Percentiles rank a stretch among this genome's conserved stretches.
phyloP scores from a whole-genome alignment of 2,797 vertebrate genomes.

The Pangasius djambal region DNA sequence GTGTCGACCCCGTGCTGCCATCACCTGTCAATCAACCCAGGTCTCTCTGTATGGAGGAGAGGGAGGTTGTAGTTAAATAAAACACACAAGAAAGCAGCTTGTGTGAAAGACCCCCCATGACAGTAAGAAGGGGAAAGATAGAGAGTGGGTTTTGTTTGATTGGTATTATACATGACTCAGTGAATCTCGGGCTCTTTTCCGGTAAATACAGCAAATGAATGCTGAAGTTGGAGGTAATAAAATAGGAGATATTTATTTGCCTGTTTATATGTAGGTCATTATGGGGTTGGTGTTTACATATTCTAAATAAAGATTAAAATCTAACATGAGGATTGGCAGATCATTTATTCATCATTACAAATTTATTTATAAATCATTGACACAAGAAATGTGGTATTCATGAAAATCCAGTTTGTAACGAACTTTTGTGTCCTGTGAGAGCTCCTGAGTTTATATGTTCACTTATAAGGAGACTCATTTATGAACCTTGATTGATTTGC shows the following conservation, averaged over 20 bases:
- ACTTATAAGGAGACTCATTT: background rate
- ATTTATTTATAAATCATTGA: background rate
- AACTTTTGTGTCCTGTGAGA: background rate
- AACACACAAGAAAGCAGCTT: constrained; percentile 7
- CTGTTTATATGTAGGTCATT: background rate
- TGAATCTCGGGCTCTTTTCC: background rate
- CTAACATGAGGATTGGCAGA: background rate
- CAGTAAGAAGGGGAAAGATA: background rate
- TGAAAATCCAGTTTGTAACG: background rate
- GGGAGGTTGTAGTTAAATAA: constrained; percentile 44
- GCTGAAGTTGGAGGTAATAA: constrained; percentile 2
- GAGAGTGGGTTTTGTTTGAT: background rate
- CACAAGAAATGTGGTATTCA: background rate
- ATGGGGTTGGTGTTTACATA: background rate
- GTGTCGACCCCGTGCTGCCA: constrained; percentile 27
- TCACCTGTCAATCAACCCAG: constrained; percentile 49
- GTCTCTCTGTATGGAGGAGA: constrained; percentile 16
- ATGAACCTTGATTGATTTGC: background rate
- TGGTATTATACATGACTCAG: background rate
- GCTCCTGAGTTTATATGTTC: background rate
- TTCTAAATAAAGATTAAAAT: background rate
- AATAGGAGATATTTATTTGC: background rate
- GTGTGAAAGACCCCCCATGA: constrained; percentile 16
- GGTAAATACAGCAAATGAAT: constrained; percentile 10
- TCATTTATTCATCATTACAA: background rate